Percentiles rank a stretch among this genome's conserved stretches.
Conservation (phyloP, 2,113 vertebrate species). For the Muscicapa adusta region DNA sequence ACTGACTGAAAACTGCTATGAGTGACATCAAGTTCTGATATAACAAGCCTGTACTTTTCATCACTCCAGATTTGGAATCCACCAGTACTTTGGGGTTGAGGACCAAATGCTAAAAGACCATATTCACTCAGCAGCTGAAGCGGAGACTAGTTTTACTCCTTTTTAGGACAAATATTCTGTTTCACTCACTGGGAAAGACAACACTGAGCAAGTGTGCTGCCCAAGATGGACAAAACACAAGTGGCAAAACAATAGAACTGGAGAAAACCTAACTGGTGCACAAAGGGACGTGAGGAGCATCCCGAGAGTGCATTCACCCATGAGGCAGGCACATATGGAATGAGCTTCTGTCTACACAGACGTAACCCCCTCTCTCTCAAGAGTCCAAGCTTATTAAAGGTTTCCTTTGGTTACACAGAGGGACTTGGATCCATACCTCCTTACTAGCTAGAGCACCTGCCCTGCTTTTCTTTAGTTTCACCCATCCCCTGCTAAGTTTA, state of each 20-base stretch:
- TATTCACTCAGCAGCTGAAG: background rate
- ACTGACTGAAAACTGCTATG: background rate
- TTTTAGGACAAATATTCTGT: background rate
- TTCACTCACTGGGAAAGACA: background rate
- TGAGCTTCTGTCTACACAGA: background rate
- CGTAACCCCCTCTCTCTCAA: background rate
- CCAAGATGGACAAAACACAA: background rate
- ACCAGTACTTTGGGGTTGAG: background rate
- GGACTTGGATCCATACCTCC: background rate
- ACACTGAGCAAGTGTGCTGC: background rate
- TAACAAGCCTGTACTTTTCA: background rate
- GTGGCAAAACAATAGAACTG: background rate
- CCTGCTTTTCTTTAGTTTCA: constrained; percentile 8
- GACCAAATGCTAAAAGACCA: background rate
- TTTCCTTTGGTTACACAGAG: background rate
- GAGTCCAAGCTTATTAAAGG: background rate
- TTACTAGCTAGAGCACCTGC: background rate
- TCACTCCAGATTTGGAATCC: background rate
- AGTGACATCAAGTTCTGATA: background rate
- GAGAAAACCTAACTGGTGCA: background rate
- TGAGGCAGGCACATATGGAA: background rate
- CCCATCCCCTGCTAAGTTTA: constrained; percentile 33
- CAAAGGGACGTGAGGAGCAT: background rate
- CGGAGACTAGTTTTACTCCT: background rate
- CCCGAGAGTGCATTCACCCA: accelerated